These are phyloP conservation scores for Tangara arthus DNA, from an alignment of 2,797 vertebrate species.

Conservation along the genomic window DNA sequence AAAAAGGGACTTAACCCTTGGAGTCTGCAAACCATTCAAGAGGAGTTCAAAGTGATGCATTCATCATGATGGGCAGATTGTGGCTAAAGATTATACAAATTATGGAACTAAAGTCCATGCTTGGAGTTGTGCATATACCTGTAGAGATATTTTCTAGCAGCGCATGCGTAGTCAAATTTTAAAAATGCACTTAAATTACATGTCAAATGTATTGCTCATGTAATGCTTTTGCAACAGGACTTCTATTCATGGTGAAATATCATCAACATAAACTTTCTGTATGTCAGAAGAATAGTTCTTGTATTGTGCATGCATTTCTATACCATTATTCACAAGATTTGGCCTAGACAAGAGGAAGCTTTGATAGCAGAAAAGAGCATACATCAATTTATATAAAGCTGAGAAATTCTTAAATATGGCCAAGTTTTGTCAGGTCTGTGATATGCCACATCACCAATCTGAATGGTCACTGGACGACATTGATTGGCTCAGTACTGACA, in stretches of 20 bases:
- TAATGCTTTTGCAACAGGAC: neutral
- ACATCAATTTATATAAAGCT: neutral
- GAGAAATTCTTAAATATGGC: neutral
- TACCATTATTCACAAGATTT: neutral
- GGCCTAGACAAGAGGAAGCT: neutral
- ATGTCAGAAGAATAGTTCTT: neutral
- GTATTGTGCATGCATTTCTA: neutral
- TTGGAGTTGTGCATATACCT: neutral
- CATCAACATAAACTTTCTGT: neutral
- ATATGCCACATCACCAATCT: neutral
- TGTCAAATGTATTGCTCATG: neutral
- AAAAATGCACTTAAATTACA: neutral
- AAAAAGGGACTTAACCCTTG: neutral
- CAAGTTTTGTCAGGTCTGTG: neutral
- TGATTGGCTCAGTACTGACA: neutral
- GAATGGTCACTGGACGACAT: neutral
- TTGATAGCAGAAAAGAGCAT: neutral
- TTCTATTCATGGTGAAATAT: neutral
- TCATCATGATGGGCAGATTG: neutral
- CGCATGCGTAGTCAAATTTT: neutral
- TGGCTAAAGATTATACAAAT: neutral
- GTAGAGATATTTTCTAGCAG: neutral
- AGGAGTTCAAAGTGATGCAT: neutral
- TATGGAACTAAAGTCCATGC: neutral
- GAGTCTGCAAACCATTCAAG: neutral